Percentiles rank a stretch among this genome's conserved stretches.
Conservation (phyloP, 1,140 invertebrate species). For the Triops cancriformis region DNA sequence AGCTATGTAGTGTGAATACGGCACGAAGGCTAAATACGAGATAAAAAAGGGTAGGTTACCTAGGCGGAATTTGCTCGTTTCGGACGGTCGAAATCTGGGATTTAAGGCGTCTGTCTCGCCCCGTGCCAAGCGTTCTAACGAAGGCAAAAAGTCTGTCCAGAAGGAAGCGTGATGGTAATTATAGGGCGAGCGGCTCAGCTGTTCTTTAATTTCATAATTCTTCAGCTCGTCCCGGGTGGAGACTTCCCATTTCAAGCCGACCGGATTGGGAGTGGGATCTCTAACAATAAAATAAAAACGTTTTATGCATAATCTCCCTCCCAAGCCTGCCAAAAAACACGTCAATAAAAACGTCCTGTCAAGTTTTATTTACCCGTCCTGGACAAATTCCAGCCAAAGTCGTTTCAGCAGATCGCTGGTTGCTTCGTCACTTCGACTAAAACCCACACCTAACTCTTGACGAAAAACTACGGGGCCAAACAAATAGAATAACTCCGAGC, state of each 20-base stretch:
- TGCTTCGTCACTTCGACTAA: constrained; percentile 48
- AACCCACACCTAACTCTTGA: constrained; percentile 41
- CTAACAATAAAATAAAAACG: constrained; percentile 28
- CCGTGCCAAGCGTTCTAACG: constrained; percentile 23
- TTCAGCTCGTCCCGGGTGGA: constrained; percentile 22
- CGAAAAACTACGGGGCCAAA: constrained; percentile 53
- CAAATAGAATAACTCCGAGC: constrained; percentile 53
- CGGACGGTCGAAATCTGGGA: constrained; percentile 19
- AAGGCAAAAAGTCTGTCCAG: constrained; percentile 24
- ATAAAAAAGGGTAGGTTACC: not conserved
- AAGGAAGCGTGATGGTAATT: constrained; percentile 24
- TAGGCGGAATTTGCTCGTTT: constrained; percentile 17
- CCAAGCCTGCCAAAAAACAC: not conserved
- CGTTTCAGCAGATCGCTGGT: constrained; percentile 48
- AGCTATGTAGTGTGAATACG: too few relatives aligned
- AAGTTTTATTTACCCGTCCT: constrained; percentile 45
- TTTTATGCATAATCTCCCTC: not conserved
- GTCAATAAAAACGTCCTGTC: not conserved
- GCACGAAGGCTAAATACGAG: not conserved
- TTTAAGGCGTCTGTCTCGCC: constrained; percentile 25
- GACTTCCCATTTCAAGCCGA: constrained; percentile 33
- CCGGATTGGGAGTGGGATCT: constrained; percentile 45
- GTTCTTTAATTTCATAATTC: constrained; percentile 27
- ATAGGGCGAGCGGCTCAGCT: constrained; percentile 20
- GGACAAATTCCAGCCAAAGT: constrained; percentile 52